Base-by-base conservation (phyloP, 2,113 vertebrate species). In the Spea bombifrons region DNA sequence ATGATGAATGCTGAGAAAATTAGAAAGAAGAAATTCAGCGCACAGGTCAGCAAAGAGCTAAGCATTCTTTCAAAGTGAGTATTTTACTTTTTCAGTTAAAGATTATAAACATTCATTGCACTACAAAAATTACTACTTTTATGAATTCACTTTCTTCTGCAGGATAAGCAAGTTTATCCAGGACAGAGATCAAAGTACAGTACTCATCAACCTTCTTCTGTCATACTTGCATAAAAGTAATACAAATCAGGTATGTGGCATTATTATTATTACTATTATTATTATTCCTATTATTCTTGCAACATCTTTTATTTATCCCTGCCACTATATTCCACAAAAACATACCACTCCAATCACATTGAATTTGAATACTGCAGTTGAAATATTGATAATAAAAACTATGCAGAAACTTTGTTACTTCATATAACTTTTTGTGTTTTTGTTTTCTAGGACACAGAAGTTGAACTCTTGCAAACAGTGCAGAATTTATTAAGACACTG, bases 31-130 rank as follows among this genome's bases (percentile, higher is more conserved):
- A 95, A 93, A 80, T 95, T 94, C 49, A 91, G 90, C 67, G 84
- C 76, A 3, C 95, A 96, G 88, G 94, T 98, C 84, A 92, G 93
- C 85, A 98, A 94, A 83, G 96, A 99, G 79, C 96, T 99, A 81
- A 95, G 92, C 86, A 96, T 99, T 84, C 94, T 99, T 75, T 99
- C 97, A 75, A 98, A 94, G 97, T 97, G 88, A 91, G 95, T 89
- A 8, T 5, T 15, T 17, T 53, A 8, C 8, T 53, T 30, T n/a
- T 69, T 30, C 30, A 30, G 30, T 30, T 30, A 30, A 30, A 30
- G 30, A 30, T 30, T 30, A 30, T 30, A 30, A 30, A 1, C 30
- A 30, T 30, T 30, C 30, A 30, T 30, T 30, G 30, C 30, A 30
- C 30, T 30, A 30, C 30, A 30, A 30, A 30, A 30, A 30, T 30